Evolutionary conservation across 2,888 invertebrate species (phyloP).

Genomic region (Drosophila limbata): DNA sequence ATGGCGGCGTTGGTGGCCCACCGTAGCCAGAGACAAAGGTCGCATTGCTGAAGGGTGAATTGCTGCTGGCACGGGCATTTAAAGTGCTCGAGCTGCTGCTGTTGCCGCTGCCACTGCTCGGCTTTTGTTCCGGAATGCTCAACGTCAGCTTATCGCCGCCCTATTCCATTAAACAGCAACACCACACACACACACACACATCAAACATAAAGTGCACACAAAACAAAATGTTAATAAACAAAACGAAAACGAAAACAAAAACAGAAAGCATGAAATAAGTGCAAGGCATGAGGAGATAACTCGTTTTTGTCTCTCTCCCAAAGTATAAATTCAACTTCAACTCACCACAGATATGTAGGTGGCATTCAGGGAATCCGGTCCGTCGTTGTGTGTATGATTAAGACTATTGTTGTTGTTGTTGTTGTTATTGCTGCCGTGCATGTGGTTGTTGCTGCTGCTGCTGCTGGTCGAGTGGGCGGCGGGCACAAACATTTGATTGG

Average conservation of each 20-base stretch:
- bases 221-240: slow-evolving; percentile 67
- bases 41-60: slow-evolving; percentile 71
- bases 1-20: slow-evolving; percentile 62
- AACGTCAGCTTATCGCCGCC: slow-evolving; percentile 90
- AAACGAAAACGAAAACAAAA: slow-evolving; percentile 45
- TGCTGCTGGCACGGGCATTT: slow-evolving; percentile 44
- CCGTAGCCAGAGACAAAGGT: slow-evolving; percentile 81
- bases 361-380: slow-evolving; percentile 87
- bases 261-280: slow-evolving; percentile 72
- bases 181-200: slow-evolving; percentile 22
- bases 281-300: slow-evolving; percentile 65
- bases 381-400: slow-evolving; percentile 78
- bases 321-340: slow-evolving; percentile 52
- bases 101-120: slow-evolving; percentile 64
- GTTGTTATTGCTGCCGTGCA: slow-evolving; percentile 57
- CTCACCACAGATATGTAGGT: slow-evolving; percentile 92
- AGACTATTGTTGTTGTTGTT: slow-evolving; percentile 49
- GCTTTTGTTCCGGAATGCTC: slow-evolving; percentile 87
- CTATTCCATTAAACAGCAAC: slow-evolving; percentile 82
- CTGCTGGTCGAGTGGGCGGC: slow-evolving; percentile 80
- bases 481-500: slow-evolving; percentile 87
- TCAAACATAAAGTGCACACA: slow-evolving; percentile 60
- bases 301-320: slow-evolving; percentile 45
- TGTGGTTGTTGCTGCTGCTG: slow-evolving; percentile 59
- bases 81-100: slow-evolving; percentile 60